A percentile compares a stretch with the other conserved stretches of the same genome.
Conservation (phyloP, 2,888 invertebrate species). For the Trichogramma dendrolimi region DNA sequence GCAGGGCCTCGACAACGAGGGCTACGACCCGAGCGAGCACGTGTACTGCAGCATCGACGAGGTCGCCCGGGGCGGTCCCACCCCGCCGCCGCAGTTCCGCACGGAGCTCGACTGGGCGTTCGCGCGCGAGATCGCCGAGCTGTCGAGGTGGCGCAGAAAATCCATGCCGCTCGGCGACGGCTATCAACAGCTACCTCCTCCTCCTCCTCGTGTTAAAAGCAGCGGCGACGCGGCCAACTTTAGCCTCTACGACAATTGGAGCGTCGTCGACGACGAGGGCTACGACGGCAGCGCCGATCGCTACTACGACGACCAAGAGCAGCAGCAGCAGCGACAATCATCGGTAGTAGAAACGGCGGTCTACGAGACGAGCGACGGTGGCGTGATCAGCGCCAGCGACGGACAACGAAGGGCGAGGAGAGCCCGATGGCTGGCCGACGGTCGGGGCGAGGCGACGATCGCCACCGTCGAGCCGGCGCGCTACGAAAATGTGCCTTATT, state of each 20-base stretch:
- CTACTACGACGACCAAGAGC: slow-evolving; percentile 29
- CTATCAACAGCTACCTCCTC: no score
- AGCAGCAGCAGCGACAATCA: slow-evolving; percentile 22
- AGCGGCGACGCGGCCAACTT: slow-evolving; percentile 28
- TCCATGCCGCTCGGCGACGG: no score
- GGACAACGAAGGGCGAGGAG: slow-evolving; percentile 18
- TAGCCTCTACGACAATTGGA: slow-evolving; percentile 35
- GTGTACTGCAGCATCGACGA: slow-evolving; percentile 60
- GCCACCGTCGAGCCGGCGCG: slow-evolving; percentile 23
- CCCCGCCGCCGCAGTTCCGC: slow-evolving; percentile 31
- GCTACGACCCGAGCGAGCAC: slow-evolving; percentile 40
- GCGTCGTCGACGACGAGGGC: slow-evolving; percentile 9
- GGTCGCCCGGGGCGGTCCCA: slow-evolving; percentile 37
- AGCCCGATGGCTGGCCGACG: slow-evolving; percentile 5
- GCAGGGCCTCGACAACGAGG: slow-evolving; percentile 32
- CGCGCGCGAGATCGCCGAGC: slow-evolving; percentile 41
- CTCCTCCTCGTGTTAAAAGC: no score
- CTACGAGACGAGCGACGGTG: no score
- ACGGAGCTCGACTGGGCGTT: slow-evolving; percentile 21
- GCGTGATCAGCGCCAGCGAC: slow-evolving; percentile 6
- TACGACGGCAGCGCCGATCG: slow-evolving; percentile 36
- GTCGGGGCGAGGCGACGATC: slow-evolving; percentile 20
- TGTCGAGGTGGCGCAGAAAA: slow-evolving; percentile 27
- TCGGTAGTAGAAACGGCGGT: slow-evolving; percentile 27
- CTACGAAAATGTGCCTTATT: slow-evolving; percentile 38